Evolutionary conservation across 2,888 invertebrate species (phyloP), one percentile per base, ranked within the genome.

Genomic region (Lampropteryx suffumata): DNA sequence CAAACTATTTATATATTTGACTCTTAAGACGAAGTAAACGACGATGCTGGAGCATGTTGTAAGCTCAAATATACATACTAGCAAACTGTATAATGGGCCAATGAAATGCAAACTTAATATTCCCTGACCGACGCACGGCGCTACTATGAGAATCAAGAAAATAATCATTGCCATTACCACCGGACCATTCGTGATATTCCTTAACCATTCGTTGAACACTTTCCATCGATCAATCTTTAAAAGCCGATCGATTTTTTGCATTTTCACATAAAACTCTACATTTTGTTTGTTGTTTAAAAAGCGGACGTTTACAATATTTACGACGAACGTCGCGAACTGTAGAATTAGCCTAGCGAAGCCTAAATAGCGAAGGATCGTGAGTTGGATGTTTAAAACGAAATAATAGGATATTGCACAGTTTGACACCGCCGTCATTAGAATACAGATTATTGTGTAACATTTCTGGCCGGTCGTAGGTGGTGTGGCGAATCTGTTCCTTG

Each of bases 201-300:
- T 61, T 28, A 73, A 41, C 1, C 73, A 54, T 2, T 32, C 12
- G 41, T 73, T 69, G 3, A 80, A 57, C 5, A 28, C 44, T 40
- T 62, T 64, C 37, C 69, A 78, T 6, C 63, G 62, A 21, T 79
- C 63, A 12, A 82, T 59, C 21, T 71, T 71, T 71, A 85, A 73
- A 1, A 71, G 53, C 8, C 79, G 68, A 45, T 85, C 82, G 4
- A 83, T 69, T 59, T 75, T 63, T 58, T 85, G 82, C 48, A 83
- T 61, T 60, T 71, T 67, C 0, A 82, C 59, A 13, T 67, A 72
- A 40, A 83, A 79, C 1, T 67, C 60, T 0, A 73, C 67, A 50
- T 82, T 83, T 0, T 43, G 53, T 1, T 73, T 59, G 3, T 67
- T 67, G 49, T 79, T 78, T 3, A 68, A 24, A 33, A 84, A 84